Conservation (phyloP, 2,797 vertebrate genomes). For the Pantherophis vulpinus region DNA sequence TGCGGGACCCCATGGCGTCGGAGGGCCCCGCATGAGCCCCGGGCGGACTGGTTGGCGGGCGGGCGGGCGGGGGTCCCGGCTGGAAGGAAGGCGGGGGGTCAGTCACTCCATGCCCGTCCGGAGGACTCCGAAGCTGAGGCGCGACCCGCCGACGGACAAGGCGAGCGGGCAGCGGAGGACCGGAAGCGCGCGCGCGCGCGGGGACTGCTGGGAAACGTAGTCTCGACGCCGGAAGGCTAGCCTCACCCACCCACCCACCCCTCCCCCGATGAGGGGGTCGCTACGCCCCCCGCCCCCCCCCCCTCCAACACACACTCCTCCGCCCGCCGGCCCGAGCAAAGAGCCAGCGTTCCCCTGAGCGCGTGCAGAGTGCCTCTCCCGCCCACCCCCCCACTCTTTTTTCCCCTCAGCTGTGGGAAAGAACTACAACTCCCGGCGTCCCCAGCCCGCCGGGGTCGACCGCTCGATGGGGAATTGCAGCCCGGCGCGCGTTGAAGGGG, state of each 20-base stretch:
- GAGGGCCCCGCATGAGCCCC: conserved; percentile 71
- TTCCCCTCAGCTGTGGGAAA: not conserved
- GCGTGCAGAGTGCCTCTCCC: not conserved
- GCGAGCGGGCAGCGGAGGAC: not conserved
- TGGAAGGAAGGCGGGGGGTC: not conserved
- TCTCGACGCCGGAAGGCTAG: conserved; percentile 5
- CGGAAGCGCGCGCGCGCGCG: conserved; percentile 29
- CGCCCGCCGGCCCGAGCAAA: not conserved
- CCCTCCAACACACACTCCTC: no score
- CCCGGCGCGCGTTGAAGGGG: not conserved
- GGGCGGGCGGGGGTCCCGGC: not conserved
- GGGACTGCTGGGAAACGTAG: conserved; percentile 69
- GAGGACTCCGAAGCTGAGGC: not conserved
- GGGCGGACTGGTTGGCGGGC: not conserved
- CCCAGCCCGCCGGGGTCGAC: not conserved
- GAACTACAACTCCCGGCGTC: not conserved
- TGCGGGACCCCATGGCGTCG: conserved; percentile 77
- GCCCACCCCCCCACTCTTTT: not conserved
- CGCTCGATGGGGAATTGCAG: not conserved
- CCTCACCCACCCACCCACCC: not conserved
- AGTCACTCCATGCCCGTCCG: not conserved
- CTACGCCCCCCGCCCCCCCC: not conserved
- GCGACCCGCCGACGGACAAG: not conserved
- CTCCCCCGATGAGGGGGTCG: not conserved
- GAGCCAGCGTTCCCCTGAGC: not conserved